Base-by-base conservation (phyloP, 1,140 invertebrate genomes). In the Coptotermes formosanus region DNA sequence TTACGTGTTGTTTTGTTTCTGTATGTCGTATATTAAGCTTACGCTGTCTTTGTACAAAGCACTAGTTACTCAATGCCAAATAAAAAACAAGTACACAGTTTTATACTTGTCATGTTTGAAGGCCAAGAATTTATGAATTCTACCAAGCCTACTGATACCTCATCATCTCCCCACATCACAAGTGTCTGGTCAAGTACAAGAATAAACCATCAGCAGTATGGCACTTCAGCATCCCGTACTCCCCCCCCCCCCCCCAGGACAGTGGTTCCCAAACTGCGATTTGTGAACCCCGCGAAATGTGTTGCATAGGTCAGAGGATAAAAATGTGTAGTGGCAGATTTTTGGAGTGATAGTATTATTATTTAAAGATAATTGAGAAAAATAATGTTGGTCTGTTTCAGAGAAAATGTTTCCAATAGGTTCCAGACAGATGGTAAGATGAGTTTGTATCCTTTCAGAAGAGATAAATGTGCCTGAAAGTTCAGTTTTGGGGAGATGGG, bases 21-120 rank as follows among this genome's bases (percentile, higher is more conserved):
- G 19, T 75, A 30, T 75, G 64, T 25, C 64, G 30, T 75, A 64
- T 23, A 75, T 55, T 75, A 75, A 25, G n/a, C 64, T 75, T n/a
- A 25, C 3, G 64, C 64, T n/a, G 2, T 75, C 64, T 75, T 75
- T 75, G 64, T 75, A 75, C 64, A 75, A 75, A 75, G 64, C 64
- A 75, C 64, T 75, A 30, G 64, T 75, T 75, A 75, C n/a, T 75
- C 64, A 75, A n/a, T 75, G 64, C 64, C 64, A 75, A 75, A 75
- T 75, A 75, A 75, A 75, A 75, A 2, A 55, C 16, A 55, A 55
- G n/a, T 75, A 30, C 8, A 75, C 4, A 75, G 64, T n/a, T 75
- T 14, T 75, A 9, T 75, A 30, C 64, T 75, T 14, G 7, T 59
- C 21, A 14, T 75, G 25, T 75, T 75, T n/a, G 3, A n/a, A 30